Evolutionary conservation across 2,113 vertebrate genomes (phyloP), one percentile per base, ranked within the genome.

Genomic region (Bostrychus sinensis): DNA sequence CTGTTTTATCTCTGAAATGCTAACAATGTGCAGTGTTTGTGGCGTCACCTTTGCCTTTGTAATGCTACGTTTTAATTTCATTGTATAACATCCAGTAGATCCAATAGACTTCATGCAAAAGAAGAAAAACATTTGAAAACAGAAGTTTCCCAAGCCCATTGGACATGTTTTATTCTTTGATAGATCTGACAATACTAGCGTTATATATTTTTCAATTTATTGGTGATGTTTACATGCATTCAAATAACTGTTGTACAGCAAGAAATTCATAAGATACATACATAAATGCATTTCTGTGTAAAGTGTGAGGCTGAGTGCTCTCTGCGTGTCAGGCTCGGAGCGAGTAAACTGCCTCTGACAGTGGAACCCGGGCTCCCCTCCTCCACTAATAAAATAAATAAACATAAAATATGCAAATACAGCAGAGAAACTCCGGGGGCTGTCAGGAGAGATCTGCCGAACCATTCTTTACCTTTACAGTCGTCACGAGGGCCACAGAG

Each of bases 401-500:
- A 88, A 88, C 86, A 86, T 86, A 75, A 86, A 89, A 77, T 79
- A 89, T 84, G 82, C 77, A 86, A 72, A 88, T 81, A 69, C 53
- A 30, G 41, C 43, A 67, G 64, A 48, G 56, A 64, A 39, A 72
- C 57, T 53, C 80, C 50, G 77, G n/a, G 39, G 38, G 37, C 78
- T 69, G 73, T 84, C 84, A 77, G 78, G 60, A 59, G 39, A 57
- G 74, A 85, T 88, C 81, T 82, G 71, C 61, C 17, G n/a, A 62
- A 53, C 87, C 80, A 66, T 89, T 89, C 87, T 86, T 89, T 89
- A 86, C 75, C 51, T 84, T 84, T 55, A 59, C 66, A 66, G 63
- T 57, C 74, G 79, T 76, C 76, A 62, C 58, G 56, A 48, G 30
- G 51, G 41, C 66, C 43, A 68, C 73, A 60, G 71, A 62, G 30